Conservation (phyloP, 2,888 invertebrate genomes). For the Caenorhabditis angaria region DNA sequence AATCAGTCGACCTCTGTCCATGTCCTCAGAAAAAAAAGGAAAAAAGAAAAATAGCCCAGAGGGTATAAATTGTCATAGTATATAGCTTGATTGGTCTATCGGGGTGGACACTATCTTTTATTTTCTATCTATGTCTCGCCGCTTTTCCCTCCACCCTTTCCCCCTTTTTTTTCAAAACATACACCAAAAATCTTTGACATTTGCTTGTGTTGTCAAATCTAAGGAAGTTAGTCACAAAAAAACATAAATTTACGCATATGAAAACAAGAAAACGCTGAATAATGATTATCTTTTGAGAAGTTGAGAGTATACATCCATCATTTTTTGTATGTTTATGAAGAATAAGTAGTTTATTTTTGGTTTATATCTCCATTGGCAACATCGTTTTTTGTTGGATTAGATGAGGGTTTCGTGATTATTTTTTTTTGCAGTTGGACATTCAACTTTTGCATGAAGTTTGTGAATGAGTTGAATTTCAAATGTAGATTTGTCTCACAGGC, state of each 20-base stretch:
- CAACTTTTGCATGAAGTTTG: too few species aligned
- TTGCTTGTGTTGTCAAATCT: not conserved
- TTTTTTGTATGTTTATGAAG: too few species aligned
- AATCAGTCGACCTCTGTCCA: too few species aligned
- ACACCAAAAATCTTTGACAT: slow-evolving; percentile 4
- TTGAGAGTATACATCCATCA: not conserved
- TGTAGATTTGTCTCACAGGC: too few species aligned
- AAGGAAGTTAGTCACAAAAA: not conserved
- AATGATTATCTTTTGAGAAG: slow-evolving; percentile 4
- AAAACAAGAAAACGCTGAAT: not conserved
- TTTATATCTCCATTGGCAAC: slow-evolving; percentile 4
- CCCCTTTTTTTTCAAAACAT: not conserved
- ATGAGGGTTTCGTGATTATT: too few species aligned
- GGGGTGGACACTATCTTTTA: slow-evolving; percentile 1
- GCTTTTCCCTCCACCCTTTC: not conserved
- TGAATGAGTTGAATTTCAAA: too few species aligned
- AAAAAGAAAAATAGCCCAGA: not conserved
- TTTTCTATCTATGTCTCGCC: not conserved
- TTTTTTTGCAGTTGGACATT: too few species aligned
- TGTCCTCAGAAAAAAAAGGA: too few species aligned
- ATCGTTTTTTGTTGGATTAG: too few species aligned
- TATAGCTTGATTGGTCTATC: slow-evolving; percentile 2
- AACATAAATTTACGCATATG: too few species aligned
- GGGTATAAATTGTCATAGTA: not conserved
- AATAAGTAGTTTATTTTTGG: not conserved